Conservation (phyloP, 2,888 invertebrate species). For the Idaea biselata region DNA sequence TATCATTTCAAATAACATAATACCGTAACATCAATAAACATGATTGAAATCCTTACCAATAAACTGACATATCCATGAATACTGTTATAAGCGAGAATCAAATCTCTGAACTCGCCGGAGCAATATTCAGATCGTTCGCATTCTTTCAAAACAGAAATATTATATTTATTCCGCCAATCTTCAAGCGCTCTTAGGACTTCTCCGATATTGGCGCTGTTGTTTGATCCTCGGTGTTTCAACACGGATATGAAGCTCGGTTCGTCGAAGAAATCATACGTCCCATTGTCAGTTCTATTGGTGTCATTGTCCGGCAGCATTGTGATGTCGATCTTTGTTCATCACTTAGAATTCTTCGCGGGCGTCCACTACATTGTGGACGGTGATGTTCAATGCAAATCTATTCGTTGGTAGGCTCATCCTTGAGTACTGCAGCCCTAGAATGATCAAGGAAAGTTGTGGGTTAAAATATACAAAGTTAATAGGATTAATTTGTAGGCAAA, state of each 20-base stretch:
- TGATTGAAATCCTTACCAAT: constrained; percentile 78
- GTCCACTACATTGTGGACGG: constrained; percentile 15
- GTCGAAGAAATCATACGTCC: constrained; percentile 51
- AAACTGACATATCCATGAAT: constrained; percentile 92
- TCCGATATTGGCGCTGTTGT: constrained; percentile 53
- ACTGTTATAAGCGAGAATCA: constrained; percentile 83
- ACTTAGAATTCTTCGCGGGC: constrained; percentile 40
- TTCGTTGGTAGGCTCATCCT: not conserved
- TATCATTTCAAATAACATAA: not conserved
- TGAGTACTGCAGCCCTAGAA: not conserved
- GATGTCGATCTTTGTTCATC: constrained; percentile 50
- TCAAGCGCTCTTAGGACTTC: constrained; percentile 63
- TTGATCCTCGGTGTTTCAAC: constrained; percentile 52
- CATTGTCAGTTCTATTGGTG: constrained; percentile 39
- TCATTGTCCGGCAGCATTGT: constrained; percentile 64
- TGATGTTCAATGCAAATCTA: not conserved
- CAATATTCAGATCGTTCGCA: constrained; percentile 77
- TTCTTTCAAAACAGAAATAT: constrained; percentile 63
- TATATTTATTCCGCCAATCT: constrained; percentile 60
- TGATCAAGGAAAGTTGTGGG: not conserved
- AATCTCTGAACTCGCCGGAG: constrained; percentile 79
- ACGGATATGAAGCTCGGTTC: constrained; percentile 59
- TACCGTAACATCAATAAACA: constrained; percentile 2
- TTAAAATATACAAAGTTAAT: not conserved
- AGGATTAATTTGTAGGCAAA: not conserved